Base-by-base conservation (phyloP, 2,113 vertebrate species). In the Sitta europaea region DNA sequence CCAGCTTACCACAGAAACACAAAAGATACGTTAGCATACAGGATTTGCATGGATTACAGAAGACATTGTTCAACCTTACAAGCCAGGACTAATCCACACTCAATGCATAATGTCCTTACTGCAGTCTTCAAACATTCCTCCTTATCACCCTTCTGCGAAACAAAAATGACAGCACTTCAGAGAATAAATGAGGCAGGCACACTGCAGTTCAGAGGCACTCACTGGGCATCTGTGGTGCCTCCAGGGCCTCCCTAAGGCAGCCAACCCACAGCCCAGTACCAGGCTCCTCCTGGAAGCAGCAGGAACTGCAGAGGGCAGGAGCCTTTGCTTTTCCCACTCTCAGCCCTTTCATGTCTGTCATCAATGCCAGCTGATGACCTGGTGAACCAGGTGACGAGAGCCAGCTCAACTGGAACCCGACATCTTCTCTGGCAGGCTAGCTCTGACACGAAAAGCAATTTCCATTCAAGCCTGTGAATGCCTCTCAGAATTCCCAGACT, bases 181-280 rank as follows among this genome's bases (percentile, higher is more conserved):
- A 72, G 17, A 35, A 21, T 8, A 47, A 51, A 9, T 0, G 1
- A 75, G 40, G 40, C 0, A 29, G 22, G 42, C 28, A 81, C 63
- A 57, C 9, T 12, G 25, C 75, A 25, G 12, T 27, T 76, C 67
- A 67, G 31, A 68, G 45, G 29, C 36, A 82, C 33, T 28, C 1
- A 0, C 0, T 8, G 17, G 27, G 19, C 11, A 61, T 1, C 31
- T 1, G 0, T 11, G 2, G 50, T 1, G 2, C 14, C 27, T 5
- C 23, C 31, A 61, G 62, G 43, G 27, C 17, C 5, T 3, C 23
- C 33, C 10, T 5, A 57, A 16, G 27, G 63, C 65, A 84, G 25
- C 14, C 68, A 76, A 20, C 11, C 15, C 54, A 35, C 4, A 54
- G 31, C 18, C 16, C 61, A 55, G 40, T 6, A 27, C 15, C 16